Evolutionary conservation across 2,888 invertebrate genomes (phyloP), one percentile per base, ranked within the genome.

Genomic region (Cantharis nigra): DNA sequence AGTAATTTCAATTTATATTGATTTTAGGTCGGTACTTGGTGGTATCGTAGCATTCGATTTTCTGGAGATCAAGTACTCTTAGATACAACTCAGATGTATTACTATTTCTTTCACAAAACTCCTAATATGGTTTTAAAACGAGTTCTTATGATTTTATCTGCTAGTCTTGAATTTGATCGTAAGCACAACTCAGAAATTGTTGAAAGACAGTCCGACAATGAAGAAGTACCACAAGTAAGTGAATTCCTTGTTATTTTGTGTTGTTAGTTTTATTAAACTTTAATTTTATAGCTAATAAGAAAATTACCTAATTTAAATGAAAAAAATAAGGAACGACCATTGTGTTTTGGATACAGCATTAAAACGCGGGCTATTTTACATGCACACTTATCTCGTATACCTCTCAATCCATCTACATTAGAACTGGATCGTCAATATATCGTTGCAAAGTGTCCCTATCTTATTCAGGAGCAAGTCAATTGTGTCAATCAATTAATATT

Each of bases 1-100:
- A 26, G 23, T 76, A 33, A 49, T 62, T 13, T 23, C 5, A 28
- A 28, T 16, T 20, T 67, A 33, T 62, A 26, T 26, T 33, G 69
- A 26, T 81, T 89, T 78, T 84, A 92, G 92, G 92, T 97, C 79
- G 99, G 99, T 70, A 96, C 96, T 83, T 99, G 99, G 99, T 99
- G 99, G 99, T 98, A 99, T 89, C 93, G 96, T 77, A 98, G 98
- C 78, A 99, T 99, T 83, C 94, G 97, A 83, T 99, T 96, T 89
- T 98, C 98, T 75, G 98, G 98, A 78, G 99, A 99, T 88, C 96
- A 98, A 91, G 98, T 98, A 2, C 90, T 99, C 13, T 89, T 99
- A 78, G 97, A 98, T 86, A 99, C 99, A n/a, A 97, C 98, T 7
- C 95, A 97, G 87, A 93, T 99, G 91, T 99, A 98, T 88, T 97